These are phyloP conservation scores for Proisotoma minuta DNA, from an alignment of 2,888 invertebrate genomes.

Conservation along the genomic window DNA sequence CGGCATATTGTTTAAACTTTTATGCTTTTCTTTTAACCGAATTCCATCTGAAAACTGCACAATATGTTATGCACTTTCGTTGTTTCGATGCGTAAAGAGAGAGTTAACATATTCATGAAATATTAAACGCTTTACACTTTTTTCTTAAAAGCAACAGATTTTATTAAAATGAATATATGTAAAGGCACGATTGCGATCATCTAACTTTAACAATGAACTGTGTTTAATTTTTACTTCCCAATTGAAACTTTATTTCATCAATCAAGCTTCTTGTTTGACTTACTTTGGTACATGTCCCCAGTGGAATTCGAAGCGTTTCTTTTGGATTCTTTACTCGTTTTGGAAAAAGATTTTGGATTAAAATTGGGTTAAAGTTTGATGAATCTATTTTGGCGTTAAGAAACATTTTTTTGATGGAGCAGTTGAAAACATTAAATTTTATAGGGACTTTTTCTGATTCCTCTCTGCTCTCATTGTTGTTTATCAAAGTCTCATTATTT, in stretches of 20 bases:
- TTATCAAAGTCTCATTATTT: slow-evolving; percentile 13
- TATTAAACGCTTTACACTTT: too few species aligned
- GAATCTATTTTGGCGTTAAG: slow-evolving; percentile 34
- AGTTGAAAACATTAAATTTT: slow-evolving; percentile 34
- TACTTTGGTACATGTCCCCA: slow-evolving; percentile 32
- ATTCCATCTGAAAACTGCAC: too few species aligned
- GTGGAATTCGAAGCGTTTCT: slow-evolving; percentile 31
- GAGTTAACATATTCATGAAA: too few species aligned
- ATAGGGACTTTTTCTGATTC: too few species aligned
- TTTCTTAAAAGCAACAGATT: too few species aligned
- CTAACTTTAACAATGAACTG: too few species aligned
- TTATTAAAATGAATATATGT: too few species aligned
- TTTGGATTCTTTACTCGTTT: slow-evolving; percentile 40
- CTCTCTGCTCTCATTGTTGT: slow-evolving; percentile 8
- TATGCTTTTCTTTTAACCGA: too few species aligned
- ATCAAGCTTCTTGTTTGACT: slow-evolving; percentile 24
- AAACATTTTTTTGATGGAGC: slow-evolving; percentile 34
- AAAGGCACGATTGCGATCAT: too few species aligned
- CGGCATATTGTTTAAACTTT: too few species aligned
- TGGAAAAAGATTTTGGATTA: slow-evolving; percentile 35
- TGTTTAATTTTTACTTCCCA: slow-evolving; percentile 1
- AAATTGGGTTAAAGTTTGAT: slow-evolving; percentile 16
- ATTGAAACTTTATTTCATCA: slow-evolving; percentile 35
- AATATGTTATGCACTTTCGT: too few species aligned
- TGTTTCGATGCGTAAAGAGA: too few species aligned